Conservation (phyloP, 2,113 vertebrate genomes). For the Boleophthalmus pectinirostris region DNA sequence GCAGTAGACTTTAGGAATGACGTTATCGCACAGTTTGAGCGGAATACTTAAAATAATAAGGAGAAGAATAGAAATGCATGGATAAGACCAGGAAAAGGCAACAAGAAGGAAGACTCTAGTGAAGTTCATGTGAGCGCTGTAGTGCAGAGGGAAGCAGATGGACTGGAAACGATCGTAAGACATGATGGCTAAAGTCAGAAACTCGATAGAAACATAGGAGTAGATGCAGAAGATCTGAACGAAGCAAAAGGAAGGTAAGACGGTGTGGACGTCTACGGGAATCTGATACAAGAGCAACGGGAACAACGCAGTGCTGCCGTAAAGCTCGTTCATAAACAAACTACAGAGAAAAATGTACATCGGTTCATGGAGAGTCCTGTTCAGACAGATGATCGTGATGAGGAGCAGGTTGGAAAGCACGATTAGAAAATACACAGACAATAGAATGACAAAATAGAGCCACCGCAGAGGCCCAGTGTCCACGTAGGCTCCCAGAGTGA, state of each 20-base stretch:
- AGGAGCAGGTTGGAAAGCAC: slow-evolving; percentile 14
- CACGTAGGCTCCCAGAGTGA: background rate
- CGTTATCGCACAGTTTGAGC: slow-evolving; percentile 51
- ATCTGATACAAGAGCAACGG: background rate
- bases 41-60: slow-evolving; percentile 36
- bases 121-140: slow-evolving; percentile 55
- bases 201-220: slow-evolving; percentile 11
- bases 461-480: background rate
- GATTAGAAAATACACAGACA: background rate
- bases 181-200: slow-evolving; percentile 55
- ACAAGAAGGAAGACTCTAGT: background rate
- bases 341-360: slow-evolving; percentile 71
- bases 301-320: background rate
- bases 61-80: background rate
- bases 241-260: background rate
- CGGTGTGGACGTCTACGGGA: background rate
- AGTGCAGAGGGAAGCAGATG: slow-evolving; percentile 70
- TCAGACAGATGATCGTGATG: slow-evolving; percentile 49
- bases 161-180: slow-evolving; percentile 71
- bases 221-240: background rate
- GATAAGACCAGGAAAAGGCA: slow-evolving; percentile 36
- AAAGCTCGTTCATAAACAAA: slow-evolving; percentile 35
- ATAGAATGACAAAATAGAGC: background rate
- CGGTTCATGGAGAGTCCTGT: slow-evolving; percentile 65
- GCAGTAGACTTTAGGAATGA: slow-evolving; percentile 62